Base-by-base conservation (phyloP, 2,888 invertebrate genomes). In the Andrena chrysosceles region DNA sequence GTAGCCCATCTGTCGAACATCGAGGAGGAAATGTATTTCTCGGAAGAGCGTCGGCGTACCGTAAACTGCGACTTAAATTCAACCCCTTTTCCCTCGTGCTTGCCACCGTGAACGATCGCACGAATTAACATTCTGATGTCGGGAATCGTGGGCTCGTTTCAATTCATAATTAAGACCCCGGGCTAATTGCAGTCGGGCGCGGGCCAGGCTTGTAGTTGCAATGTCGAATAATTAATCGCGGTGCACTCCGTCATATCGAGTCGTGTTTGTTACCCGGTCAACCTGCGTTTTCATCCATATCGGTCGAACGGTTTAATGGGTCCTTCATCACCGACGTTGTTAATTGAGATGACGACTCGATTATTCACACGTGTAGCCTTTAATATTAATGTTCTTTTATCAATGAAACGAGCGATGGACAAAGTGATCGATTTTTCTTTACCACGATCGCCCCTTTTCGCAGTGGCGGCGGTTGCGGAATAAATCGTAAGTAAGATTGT, bases 121-220 rank as follows among this genome's bases (percentile, higher is more conserved):
- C 49, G 48, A 78, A 81, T 81, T 81, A 81, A 78, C 72, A 81
- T 73, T 78, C 73, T 63, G 56, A 81, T 48, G 64, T 35, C 29
- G 49, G 8, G 63, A 49, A 29, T 63, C 35, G 63, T 64, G 35
- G 56, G 63, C 68, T 69, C 56, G 64, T 64, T 78, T 73, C 31
- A 81, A 81, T 81, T 73, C 33, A 78, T 69, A 78, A 77, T 77
- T 73, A 49, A 68, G 59, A n/a, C 68, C 68, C 33, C 59, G 52
- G 59, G 59, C 49, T 73, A 81, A 78, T 78, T 73, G 64, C 78
- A 77, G 56, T 31, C 49, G 71, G 23, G 52, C 63, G 29, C 63
- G 23, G 52, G 29, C 4, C 35, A 23, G 10, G 33, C n/a, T 33
- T 49, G 68, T 68, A 72, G 16, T 67, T 63, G 59, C 49, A 62